Conservation (phyloP, 2,888 invertebrate genomes). For the Dendrolimus pini region DNA sequence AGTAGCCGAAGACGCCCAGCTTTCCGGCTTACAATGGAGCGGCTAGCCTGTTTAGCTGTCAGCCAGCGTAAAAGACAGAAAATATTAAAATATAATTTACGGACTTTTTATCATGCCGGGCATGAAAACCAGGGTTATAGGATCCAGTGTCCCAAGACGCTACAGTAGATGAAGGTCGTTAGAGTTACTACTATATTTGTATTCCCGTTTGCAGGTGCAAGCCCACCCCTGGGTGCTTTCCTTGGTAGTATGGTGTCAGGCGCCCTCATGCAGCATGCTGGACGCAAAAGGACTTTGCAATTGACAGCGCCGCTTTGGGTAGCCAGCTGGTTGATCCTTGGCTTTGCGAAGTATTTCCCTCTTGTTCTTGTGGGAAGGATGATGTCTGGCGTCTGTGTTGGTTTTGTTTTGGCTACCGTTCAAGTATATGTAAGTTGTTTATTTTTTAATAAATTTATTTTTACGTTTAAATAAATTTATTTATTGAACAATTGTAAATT, state of each 20-base stretch:
- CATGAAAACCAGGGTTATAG: too few species aligned
- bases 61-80: too few species aligned
- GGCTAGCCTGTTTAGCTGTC: too few species aligned
- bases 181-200: too few species aligned
- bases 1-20: too few species aligned
- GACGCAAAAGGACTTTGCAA: constrained; percentile 69
- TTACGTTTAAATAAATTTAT: too few species aligned
- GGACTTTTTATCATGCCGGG: too few species aligned
- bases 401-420: constrained; percentile 77
- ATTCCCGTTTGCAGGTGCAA: constrained; percentile 50
- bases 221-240: constrained; percentile 76
- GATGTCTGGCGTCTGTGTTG: constrained; percentile 77
- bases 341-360: constrained; percentile 56
- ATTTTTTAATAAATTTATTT: not conserved
- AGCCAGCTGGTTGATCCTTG: constrained; percentile 74
- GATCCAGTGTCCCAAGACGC: too few species aligned
- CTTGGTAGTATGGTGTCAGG: constrained; percentile 74
- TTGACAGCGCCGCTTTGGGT: constrained; percentile 69
- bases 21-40: too few species aligned
- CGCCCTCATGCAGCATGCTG: constrained; percentile 68
- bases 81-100: too few species aligned
- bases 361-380: constrained; percentile 72
- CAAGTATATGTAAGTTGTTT: constrained; percentile 77
- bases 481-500: too few species aligned
- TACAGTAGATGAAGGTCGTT: too few species aligned